Percentiles rank a stretch among this genome's conserved stretches.
Evolutionary conservation across 2,888 invertebrate species (phyloP).

Genomic region (Herminia tarsipennalis): DNA sequence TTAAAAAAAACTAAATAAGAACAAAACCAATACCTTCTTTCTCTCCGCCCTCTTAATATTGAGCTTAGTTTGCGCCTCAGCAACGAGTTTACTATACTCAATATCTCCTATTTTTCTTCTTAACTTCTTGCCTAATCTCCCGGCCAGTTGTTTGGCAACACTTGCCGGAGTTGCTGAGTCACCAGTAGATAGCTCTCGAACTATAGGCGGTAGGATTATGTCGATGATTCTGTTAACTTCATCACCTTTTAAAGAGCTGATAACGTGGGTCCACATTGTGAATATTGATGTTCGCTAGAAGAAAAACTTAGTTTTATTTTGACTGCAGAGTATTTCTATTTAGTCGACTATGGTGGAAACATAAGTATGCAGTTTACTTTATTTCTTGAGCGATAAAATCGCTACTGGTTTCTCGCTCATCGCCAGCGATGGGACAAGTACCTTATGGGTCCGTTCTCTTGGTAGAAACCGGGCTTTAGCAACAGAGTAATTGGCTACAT

Average conservation of each 20-base stretch:
- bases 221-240: slow-evolving; percentile 86
- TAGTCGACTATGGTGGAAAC: no score
- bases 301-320: background rate
- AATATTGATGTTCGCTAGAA: slow-evolving; percentile 91
- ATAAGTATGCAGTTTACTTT: no score
- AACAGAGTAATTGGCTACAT: no score
- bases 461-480: no score
- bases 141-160: slow-evolving; percentile 87
- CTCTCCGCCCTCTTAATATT: slow-evolving; percentile 90
- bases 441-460: no score
- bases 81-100: slow-evolving; percentile 89
- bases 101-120: slow-evolving; percentile 91
- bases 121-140: slow-evolving; percentile 90
- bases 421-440: no score
- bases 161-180: slow-evolving; percentile 87
- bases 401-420: no score
- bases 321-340: background rate
- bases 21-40: slow-evolving; percentile 87
- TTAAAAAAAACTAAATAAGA: background rate
- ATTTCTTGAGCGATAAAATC: no score
- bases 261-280: slow-evolving; percentile 92
- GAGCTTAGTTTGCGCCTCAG: slow-evolving; percentile 89
- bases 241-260: slow-evolving; percentile 87
- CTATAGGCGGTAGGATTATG: slow-evolving; percentile 90
- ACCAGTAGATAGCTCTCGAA: slow-evolving; percentile 92